phyloP scores from a whole-genome alignment of 2,888 invertebrate genomes.

The Drosophila crucigera region DNA sequence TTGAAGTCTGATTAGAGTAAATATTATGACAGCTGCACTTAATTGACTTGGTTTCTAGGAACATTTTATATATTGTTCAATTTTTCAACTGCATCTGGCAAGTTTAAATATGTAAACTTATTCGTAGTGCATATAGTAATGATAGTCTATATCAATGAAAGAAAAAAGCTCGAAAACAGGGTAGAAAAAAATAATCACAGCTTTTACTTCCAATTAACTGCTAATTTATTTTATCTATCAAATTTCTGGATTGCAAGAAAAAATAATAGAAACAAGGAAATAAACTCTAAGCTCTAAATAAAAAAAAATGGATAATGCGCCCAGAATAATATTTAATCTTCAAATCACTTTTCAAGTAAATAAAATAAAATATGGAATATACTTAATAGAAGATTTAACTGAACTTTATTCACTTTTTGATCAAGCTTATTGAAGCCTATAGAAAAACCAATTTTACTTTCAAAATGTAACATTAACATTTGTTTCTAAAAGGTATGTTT shows the following conservation, averaged over 20 bases:
- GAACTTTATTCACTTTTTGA: background rate
- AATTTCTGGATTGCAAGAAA: background rate
- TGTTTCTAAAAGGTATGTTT: background rate
- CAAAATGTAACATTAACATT: background rate
- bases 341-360: background rate
- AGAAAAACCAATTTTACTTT: background rate
- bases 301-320: background rate
- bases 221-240: background rate
- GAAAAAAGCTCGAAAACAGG: background rate
- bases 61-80: background rate
- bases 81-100: background rate
- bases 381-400: background rate
- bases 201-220: background rate
- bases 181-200: background rate
- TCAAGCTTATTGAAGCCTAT: background rate
- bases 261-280: background rate
- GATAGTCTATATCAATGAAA: background rate
- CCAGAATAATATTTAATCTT: background rate
- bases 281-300: background rate
- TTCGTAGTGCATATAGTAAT: background rate
- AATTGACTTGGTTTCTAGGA: background rate
- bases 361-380: accelerated
- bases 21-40: conserved; percentile 26
- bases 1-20: conserved; percentile 9
- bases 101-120: background rate